Evolutionary conservation across 2,888 invertebrate genomes (phyloP).

Genomic region (Mythimna lalbum): DNA sequence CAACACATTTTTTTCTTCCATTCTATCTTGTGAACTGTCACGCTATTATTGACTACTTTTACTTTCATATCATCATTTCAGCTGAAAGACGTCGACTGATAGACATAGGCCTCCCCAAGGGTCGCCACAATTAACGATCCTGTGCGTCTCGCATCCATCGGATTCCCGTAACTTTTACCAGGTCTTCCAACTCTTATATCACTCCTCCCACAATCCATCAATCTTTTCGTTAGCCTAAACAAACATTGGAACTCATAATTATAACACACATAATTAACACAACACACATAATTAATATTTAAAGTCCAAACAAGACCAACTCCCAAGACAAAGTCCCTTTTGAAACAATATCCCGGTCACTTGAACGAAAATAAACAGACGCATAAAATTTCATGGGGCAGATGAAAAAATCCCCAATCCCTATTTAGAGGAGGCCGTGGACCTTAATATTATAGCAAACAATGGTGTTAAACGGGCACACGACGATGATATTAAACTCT

Average conservation of each 20-base stretch:
- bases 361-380: constrained; percentile 50
- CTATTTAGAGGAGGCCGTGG: constrained; percentile 49
- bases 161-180: too few species aligned
- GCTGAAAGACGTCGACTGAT: too few species aligned
- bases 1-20: too few species aligned
- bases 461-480: constrained; percentile 59
- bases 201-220: too few species aligned
- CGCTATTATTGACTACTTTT: too few species aligned
- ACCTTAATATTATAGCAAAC: constrained; percentile 61
- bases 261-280: background rate
- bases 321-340: constrained; percentile 19
- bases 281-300: background rate
- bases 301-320: constrained; percentile 17
- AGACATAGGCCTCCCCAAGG: too few species aligned
- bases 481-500: constrained; percentile 57
- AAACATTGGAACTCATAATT: background rate
- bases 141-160: too few species aligned
- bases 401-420: constrained; percentile 55
- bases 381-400: constrained; percentile 59
- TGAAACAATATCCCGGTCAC: constrained; percentile 47
- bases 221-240: background rate
- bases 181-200: too few species aligned
- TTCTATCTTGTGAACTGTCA: too few species aligned
- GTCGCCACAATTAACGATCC: too few species aligned
- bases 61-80: too few species aligned